These are phyloP conservation scores for Linurgus olivaceus DNA, from an alignment of 2,797 vertebrate species.

Conservation along the genomic window DNA sequence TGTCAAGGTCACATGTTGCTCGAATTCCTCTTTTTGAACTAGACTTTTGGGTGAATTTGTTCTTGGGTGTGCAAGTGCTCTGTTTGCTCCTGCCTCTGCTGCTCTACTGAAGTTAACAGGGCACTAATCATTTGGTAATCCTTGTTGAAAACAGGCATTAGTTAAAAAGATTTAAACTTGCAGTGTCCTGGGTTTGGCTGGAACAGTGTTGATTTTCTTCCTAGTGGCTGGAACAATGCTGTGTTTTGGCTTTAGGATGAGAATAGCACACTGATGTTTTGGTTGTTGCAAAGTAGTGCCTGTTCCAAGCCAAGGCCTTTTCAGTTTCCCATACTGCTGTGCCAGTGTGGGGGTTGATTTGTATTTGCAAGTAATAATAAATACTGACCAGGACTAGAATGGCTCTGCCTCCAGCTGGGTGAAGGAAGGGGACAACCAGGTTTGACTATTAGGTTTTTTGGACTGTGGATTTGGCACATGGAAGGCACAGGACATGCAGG, in stretches of 20 bases:
- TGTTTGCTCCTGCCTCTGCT: neutral
- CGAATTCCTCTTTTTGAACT: neutral
- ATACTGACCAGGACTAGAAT: neutral
- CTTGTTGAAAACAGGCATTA: neutral
- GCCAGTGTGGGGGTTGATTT: neutral
- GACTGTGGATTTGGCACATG: neutral
- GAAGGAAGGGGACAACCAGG: neutral
- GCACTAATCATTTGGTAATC: neutral
- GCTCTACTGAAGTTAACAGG: neutral
- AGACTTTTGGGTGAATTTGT: neutral
- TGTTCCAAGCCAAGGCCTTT: neutral
- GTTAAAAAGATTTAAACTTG: neutral
- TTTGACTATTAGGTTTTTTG: neutral
- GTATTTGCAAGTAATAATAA: neutral
- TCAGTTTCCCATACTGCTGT: rapidly evolving
- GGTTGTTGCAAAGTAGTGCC: neutral
- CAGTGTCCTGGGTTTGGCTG: neutral
- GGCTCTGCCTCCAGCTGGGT: neutral
- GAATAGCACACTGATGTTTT: neutral
- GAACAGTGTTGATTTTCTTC: neutral
- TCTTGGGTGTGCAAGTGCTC: neutral
- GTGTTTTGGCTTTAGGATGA: neutral
- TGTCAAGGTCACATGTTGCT: neutral
- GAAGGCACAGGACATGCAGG: neutral
- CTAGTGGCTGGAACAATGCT: neutral